Evolutionary conservation across 37 sponge, comb jelly and placozoan species (phyloP).

Genomic region (Bolinopsis microptera): DNA sequence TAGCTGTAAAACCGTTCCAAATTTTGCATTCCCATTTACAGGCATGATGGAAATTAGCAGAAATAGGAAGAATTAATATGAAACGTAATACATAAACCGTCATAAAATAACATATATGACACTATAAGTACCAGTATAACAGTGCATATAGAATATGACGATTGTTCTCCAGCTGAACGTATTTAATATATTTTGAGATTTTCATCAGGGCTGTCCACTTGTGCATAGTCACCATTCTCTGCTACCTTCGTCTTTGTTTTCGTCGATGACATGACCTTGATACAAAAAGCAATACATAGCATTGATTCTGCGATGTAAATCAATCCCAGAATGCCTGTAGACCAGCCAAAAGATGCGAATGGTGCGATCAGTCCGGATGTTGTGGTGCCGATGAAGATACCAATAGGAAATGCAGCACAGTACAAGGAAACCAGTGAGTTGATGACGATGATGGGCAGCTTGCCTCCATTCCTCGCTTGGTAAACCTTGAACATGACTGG

Average conservation of each 20-base stretch:
- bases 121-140: too few species aligned
- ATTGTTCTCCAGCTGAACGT: too few species aligned
- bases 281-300: background rate
- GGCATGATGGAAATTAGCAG: too few species aligned
- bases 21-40: too few species aligned
- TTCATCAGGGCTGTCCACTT: too few species aligned
- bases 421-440: conserved; percentile 4
- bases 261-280: background rate
- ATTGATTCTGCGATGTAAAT: background rate
- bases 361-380: background rate
- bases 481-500: conserved; percentile 7
- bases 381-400: background rate
- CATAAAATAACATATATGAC: too few species aligned
- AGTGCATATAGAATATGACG: too few species aligned
- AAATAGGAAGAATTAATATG: too few species aligned
- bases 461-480: background rate
- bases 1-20: too few species aligned
- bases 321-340: background rate
- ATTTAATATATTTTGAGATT: too few species aligned
- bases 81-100: too few species aligned
- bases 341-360: background rate
- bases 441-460: background rate
- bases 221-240: background rate
- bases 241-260: background rate
- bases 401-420: conserved; percentile 45